phyloP scores from a whole-genome alignment of 2,888 invertebrate genomes.

The Crossocerus cetratus region DNA sequence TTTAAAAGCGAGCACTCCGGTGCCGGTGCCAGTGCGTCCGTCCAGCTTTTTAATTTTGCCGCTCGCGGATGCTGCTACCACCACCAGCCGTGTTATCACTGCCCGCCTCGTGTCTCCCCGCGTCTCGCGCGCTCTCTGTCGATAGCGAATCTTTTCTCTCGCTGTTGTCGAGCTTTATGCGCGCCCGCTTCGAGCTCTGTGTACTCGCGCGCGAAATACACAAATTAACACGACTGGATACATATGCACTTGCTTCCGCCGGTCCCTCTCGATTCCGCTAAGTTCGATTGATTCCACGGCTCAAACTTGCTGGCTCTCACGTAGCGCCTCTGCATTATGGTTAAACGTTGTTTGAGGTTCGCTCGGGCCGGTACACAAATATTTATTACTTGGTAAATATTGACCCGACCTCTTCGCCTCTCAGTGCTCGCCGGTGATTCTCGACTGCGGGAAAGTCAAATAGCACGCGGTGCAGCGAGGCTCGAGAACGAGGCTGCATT shows the following conservation, averaged over 20 bases:
- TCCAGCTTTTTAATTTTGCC: constrained; percentile 45
- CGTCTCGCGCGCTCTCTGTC: constrained; percentile 41
- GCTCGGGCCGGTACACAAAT: constrained; percentile 8
- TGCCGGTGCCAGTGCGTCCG: constrained; percentile 23
- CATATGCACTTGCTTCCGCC: too few relatives aligned
- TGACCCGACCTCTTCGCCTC: constrained; percentile 1
- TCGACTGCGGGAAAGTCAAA: not conserved
- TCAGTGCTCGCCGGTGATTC: not conserved
- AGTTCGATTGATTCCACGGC: not conserved
- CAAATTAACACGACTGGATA: constrained; percentile 12
- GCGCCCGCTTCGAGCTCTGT: not conserved
- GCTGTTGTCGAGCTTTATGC: constrained; percentile 20
- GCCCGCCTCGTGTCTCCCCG: too few relatives aligned
- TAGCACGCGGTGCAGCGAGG: not conserved
- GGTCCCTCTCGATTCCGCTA: not conserved
- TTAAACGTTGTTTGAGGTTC: constrained; percentile 8
- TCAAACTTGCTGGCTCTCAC: not conserved
- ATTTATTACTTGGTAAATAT: constrained; percentile 19
- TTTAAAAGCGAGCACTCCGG: constrained; percentile 56
- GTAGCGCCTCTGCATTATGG: not conserved
- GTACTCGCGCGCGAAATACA: not conserved
- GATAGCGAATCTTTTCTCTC: constrained; percentile 48
- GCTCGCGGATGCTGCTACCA: not conserved
- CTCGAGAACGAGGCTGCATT: constrained; percentile 3
- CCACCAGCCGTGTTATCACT: not conserved